Percentiles rank a stretch among this genome's conserved stretches.
Conservation (phyloP, 1,140 invertebrate genomes). For the Drosophila arizonae region DNA sequence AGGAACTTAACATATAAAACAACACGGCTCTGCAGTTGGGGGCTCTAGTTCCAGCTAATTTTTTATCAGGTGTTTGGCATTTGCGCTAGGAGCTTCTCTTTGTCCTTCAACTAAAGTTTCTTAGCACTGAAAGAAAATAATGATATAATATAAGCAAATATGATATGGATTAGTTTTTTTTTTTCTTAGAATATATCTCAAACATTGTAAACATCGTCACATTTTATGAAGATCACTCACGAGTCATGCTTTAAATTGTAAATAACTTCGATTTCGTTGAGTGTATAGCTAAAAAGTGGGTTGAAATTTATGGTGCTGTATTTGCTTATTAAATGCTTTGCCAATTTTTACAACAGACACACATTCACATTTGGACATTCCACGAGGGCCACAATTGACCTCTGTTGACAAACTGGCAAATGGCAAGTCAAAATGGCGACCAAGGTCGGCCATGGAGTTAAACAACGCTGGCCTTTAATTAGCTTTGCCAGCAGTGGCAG, state of each 20-base stretch:
- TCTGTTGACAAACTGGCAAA: conserved; percentile 63
- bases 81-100: conserved; percentile 16
- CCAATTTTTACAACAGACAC: conserved; percentile 31
- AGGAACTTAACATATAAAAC: conserved; percentile 44
- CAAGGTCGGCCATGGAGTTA: conserved; percentile 65
- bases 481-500: conserved; percentile 52
- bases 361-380: conserved; percentile 13
- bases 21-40: conserved; percentile 13
- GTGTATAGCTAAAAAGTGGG: conserved; percentile 30
- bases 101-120: conserved; percentile 27
- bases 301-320: conserved; percentile 19
- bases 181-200: neutral
- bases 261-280: neutral
- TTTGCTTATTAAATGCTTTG: conserved; percentile 41
- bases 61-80: conserved; percentile 55
- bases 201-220: too few relatives aligned
- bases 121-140: neutral
- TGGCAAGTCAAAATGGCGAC: conserved; percentile 53
- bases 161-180: neutral
- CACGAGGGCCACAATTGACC: conserved; percentile 14
- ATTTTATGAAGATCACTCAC: too few relatives aligned
- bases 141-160: neutral
- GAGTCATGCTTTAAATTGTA: neutral
- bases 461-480: conserved; percentile 63
- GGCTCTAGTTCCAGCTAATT: conserved; percentile 1